Evolutionary conservation across 2,113 vertebrate genomes (phyloP).

Genomic region (Castor canadensis): DNA sequence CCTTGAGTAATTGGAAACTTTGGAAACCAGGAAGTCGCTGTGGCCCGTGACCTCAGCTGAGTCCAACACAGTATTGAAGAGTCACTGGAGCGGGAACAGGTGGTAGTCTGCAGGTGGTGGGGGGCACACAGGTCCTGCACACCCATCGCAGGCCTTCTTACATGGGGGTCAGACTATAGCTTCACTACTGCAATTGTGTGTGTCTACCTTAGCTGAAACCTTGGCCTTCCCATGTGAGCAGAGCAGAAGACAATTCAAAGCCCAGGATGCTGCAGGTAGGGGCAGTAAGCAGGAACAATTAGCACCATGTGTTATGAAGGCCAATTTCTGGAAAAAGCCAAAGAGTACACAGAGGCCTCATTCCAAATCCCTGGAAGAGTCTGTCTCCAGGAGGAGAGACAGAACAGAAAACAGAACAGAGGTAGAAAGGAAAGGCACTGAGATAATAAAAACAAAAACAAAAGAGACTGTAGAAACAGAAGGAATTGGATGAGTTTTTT

Average conservation of each 20-base stretch:
- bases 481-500: not conserved
- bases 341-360: not conserved
- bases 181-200: not conserved
- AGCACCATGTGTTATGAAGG: not conserved
- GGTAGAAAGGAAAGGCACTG: not conserved
- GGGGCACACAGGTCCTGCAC: not conserved
- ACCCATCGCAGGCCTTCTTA: not conserved
- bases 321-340: not conserved
- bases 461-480: not conserved
- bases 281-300: not conserved
- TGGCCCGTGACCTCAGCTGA: slow-evolving; percentile 65
- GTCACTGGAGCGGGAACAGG: slow-evolving; percentile 40
- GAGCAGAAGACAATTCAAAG: not conserved
- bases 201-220: not conserved
- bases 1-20: slow-evolving; percentile 74
- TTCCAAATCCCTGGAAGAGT: not conserved
- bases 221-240: not conserved
- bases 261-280: not conserved
- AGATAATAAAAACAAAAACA: too few species aligned
- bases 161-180: not conserved
- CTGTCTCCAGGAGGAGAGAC: not conserved
- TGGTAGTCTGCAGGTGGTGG: slow-evolving; percentile 62
- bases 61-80: not conserved
- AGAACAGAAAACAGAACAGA: not conserved
- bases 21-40: slow-evolving; percentile 65